A percentile compares a stretch with the other conserved stretches of the same genome.
Evolutionary conservation across 2,113 vertebrate species (phyloP).

Genomic region (Alethe diademata): DNA sequence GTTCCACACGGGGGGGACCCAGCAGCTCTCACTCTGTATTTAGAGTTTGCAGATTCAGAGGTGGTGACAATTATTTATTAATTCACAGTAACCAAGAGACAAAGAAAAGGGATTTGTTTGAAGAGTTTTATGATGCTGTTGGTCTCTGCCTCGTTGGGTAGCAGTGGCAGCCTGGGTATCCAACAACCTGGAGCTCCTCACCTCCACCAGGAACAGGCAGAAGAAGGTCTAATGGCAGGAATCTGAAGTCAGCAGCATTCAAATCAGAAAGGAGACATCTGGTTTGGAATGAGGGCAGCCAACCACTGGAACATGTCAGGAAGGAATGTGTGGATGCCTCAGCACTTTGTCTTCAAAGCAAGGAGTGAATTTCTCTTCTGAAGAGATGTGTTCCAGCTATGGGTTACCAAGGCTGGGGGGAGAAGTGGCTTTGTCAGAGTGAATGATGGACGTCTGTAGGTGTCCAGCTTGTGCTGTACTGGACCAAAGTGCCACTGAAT

Average conservation of each 20-base stretch:
- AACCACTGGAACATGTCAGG: not conserved
- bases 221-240: not conserved
- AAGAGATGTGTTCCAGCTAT: not conserved
- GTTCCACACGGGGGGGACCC: not conserved
- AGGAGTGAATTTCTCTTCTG: not conserved
- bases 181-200: not conserved
- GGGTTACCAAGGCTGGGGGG: not conserved
- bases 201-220: not conserved
- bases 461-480: not conserved
- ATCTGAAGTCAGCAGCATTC: not conserved
- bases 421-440: not conserved
- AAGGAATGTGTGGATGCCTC: not conserved
- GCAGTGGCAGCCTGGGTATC: not conserved
- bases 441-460: not conserved
- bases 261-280: not conserved
- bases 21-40: not conserved
- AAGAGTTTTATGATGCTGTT: not conserved
- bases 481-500: not conserved
- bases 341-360: not conserved
- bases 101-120: not conserved
- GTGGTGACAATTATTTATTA: not conserved
- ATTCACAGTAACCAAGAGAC: not conserved
- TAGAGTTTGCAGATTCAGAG: not conserved
- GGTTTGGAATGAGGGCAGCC: not conserved
- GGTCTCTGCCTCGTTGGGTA: not conserved